Conservation (phyloP, 2,113 vertebrate genomes). For the Pionites leucogaster region DNA sequence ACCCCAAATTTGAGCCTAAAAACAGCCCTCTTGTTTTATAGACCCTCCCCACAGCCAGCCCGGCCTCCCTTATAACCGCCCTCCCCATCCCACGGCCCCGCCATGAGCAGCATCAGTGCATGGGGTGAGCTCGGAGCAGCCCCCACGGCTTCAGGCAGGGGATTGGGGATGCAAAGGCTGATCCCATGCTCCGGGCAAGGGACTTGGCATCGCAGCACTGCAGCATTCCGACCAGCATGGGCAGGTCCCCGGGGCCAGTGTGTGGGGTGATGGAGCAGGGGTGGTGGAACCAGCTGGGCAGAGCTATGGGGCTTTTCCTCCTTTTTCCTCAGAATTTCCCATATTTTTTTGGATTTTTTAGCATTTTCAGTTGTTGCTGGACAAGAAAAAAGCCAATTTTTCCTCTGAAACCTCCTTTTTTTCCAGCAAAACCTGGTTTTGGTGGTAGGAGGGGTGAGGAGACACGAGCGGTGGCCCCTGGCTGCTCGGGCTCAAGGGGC, state of each 20-base stretch:
- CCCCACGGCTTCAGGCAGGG: accelerated
- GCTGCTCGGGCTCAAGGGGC: background rate
- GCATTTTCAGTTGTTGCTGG: background rate
- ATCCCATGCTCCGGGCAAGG: accelerated
- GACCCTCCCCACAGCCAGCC: background rate
- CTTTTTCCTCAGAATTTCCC: background rate
- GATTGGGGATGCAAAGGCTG: background rate
- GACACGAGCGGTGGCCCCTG: accelerated
- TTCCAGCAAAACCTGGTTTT: background rate
- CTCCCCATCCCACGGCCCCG: accelerated
- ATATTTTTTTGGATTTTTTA: background rate
- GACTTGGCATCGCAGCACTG: accelerated
- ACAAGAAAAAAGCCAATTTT: background rate
- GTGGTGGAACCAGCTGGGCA: accelerated
- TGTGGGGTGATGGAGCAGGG: background rate
- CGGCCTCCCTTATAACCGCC: background rate
- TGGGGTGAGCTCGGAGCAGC: background rate
- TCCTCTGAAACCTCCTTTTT: background rate
- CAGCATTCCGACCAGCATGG: accelerated
- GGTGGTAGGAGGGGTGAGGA: background rate
- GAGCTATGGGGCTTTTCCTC: background rate
- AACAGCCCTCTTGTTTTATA: background rate
- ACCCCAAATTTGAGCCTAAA: background rate
- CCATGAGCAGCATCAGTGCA: accelerated
- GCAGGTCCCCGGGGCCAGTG: accelerated